phyloP scores from a whole-genome alignment of 2,113 vertebrate species.

The Carettochelys insculpta region DNA sequence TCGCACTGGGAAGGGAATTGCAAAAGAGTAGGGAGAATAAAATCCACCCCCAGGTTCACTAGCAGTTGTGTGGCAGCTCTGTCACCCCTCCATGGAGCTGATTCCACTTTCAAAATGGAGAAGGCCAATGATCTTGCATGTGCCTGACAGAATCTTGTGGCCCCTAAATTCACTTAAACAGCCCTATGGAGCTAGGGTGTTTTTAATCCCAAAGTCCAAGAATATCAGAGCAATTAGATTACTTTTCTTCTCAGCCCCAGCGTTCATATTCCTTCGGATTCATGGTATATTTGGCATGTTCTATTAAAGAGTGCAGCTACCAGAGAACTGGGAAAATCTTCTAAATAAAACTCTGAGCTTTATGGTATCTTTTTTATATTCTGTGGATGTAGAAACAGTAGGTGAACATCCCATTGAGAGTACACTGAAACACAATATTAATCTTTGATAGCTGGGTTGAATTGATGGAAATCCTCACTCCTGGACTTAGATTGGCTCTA shows the following conservation, averaged over 20 bases:
- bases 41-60: neutral
- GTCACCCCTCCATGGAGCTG: neutral
- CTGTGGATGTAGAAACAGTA: neutral
- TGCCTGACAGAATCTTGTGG: neutral
- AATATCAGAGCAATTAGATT: neutral
- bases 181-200: neutral
- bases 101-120: neutral
- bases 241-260: neutral
- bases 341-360: neutral
- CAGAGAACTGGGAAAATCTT: neutral
- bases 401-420: neutral
- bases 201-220: neutral
- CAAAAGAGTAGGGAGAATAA: neutral
- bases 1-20: neutral
- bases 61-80: neutral
- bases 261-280: neutral
- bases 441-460: neutral
- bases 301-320: neutral
- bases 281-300: neutral
- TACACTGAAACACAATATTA: neutral
- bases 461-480: neutral
- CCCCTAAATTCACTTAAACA: neutral
- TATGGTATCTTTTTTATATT: neutral
- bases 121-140: neutral
- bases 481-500: neutral